Evolutionary conservation across 2,888 invertebrate species (phyloP), one percentile per base, ranked within the genome.

Genomic region (Maniola hyperantus): DNA sequence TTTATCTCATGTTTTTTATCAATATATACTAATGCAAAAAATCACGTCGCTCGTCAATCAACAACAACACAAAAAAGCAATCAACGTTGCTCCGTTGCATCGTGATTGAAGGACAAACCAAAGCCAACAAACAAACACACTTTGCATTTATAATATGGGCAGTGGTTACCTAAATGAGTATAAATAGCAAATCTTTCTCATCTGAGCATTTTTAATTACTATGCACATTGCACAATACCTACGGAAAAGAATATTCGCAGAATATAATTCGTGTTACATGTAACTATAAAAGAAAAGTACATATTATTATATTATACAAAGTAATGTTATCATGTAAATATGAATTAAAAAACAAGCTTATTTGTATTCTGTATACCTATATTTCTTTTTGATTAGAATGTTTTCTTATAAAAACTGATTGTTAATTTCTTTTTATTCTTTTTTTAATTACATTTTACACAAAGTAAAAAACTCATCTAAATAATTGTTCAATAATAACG

Each of bases 1-100:
- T 58, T 58, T 44, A 42, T 58, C 4, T 42, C 26, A 58, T 58
- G 42, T 54, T 18, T 53, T 53, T 55, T 46, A 46, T 46, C 15
- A 46, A 15, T 18, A 6, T 46, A 15, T 15, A 6, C 46, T 15
- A 10, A 10, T n/a, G n/a, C n/a, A n/a, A n/a, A n/a, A n/a, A n/a
- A n/a, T n/a, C n/a, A n/a, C n/a, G n/a, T n/a, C n/a, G n/a, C n/a
- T n/a, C n/a, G n/a, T n/a, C n/a, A n/a, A n/a, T n/a, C n/a, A n/a
- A n/a, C n/a, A n/a, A n/a, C n/a, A n/a, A n/a, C n/a, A n/a, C n/a
- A n/a, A n/a, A n/a, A n/a, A n/a, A n/a, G n/a, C n/a, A n/a, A n/a
- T n/a, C n/a, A n/a, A n/a, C n/a, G n/a, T n/a, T n/a, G n/a, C n/a
- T n/a, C n/a, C n/a, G n/a, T n/a, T n/a, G n/a, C n/a, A n/a, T n/a